Percentiles rank a stretch among this genome's conserved stretches.
phyloP scores from a whole-genome alignment of 2,113 vertebrate genomes.

The Pavo muticus region DNA sequence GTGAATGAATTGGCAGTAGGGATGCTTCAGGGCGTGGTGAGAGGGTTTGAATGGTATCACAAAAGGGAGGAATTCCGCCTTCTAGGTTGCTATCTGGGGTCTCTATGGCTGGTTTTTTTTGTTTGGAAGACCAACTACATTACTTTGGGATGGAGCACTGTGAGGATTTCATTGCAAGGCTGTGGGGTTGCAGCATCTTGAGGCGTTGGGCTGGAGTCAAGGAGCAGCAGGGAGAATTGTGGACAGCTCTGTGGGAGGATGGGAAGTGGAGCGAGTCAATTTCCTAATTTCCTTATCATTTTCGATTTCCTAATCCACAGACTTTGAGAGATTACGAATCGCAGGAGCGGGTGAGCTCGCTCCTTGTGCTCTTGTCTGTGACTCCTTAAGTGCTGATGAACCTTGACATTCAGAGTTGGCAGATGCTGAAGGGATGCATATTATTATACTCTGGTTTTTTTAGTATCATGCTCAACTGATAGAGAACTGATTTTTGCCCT shows the following conservation, averaged over 20 bases:
- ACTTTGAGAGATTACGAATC: background rate
- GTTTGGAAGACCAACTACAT: background rate
- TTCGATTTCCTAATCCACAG: background rate
- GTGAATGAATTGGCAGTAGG: background rate
- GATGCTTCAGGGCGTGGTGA: background rate
- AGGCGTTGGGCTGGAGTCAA: background rate
- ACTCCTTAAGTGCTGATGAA: background rate
- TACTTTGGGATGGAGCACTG: background rate
- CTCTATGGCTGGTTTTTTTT: background rate
- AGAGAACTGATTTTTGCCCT: background rate
- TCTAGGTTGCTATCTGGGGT: background rate
- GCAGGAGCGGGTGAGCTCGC: background rate
- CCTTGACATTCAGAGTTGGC: background rate
- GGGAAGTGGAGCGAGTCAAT: background rate
- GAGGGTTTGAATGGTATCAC: background rate
- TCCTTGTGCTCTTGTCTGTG: background rate
- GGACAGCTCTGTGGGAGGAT: background rate
- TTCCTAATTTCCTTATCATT: too few relatives aligned
- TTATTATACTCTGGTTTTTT: background rate
- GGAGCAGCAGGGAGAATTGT: accelerated
- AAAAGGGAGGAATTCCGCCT: background rate
- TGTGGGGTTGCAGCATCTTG: background rate
- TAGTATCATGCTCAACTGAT: background rate
- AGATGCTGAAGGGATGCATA: background rate
- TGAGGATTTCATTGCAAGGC: background rate